Percentiles rank a stretch among this genome's conserved stretches.
Evolutionary conservation across 2,113 vertebrate species (phyloP).

Genomic region (Lasiurus cinereus): DNA sequence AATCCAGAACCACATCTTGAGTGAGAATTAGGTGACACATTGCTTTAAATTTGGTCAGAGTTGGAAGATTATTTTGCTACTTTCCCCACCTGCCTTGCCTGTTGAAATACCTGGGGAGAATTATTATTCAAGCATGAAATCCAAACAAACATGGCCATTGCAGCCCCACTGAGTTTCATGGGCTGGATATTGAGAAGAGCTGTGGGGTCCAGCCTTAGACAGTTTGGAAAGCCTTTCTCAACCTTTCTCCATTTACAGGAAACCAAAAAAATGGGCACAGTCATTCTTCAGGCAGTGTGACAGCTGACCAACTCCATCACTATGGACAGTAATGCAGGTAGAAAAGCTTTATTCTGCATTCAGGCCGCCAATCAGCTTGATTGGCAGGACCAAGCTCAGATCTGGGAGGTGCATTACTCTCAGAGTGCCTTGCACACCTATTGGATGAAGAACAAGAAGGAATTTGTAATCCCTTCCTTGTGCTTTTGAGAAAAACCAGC

Average conservation of each 20-base stretch:
- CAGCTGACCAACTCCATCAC: not conserved
- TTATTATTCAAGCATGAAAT: not conserved
- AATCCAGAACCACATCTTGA: conserved; percentile 65
- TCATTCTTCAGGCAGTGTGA: not conserved
- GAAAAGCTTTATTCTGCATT: not conserved
- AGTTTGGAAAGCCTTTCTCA: conserved; percentile 4
- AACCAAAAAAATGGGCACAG: not conserved
- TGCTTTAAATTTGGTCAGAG: not conserved
- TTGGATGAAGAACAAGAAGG: not conserved
- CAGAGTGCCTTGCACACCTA: not conserved
- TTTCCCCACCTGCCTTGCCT: not conserved
- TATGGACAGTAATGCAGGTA: not conserved
- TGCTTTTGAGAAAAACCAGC: conserved; percentile 32
- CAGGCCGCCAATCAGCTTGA: not conserved
- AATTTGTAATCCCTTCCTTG: not conserved
- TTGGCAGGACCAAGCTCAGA: conserved; percentile 36
- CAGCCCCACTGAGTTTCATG: not conserved
- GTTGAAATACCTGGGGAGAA: not conserved
- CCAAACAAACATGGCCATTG: not conserved
- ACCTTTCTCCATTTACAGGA: conserved; percentile 6
- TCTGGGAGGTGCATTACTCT: not conserved
- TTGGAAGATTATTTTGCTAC: conserved; percentile 21
- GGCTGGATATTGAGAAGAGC: not conserved
- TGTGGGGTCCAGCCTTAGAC: not conserved
- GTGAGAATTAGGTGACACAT: not conserved